Evolutionary conservation across 2,888 invertebrate species (phyloP).

Genomic region (Dyspetes luteomarginatus): DNA sequence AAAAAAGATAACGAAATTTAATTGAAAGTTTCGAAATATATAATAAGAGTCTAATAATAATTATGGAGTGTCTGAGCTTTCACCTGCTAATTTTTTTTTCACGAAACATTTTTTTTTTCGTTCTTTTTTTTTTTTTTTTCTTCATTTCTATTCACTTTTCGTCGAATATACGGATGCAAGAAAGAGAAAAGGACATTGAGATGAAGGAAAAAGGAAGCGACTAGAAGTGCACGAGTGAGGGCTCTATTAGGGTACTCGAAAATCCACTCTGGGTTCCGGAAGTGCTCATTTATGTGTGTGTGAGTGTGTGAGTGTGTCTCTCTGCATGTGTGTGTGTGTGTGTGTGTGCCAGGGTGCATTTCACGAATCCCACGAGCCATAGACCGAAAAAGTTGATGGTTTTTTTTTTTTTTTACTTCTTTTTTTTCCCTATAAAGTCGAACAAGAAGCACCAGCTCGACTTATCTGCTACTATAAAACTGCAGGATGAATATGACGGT

Average conservation of each 20-base stretch:
- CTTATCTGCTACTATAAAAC: not conserved
- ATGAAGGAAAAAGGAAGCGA: constrained; percentile 31
- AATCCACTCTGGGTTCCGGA: constrained; percentile 61
- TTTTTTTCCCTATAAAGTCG: constrained; percentile 43
- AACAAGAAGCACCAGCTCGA: constrained; percentile 29
- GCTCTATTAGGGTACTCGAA: constrained; percentile 40
- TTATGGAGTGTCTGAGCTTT: not conserved
- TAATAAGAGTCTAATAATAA: not conserved
- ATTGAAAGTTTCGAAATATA: not conserved
- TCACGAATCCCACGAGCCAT: constrained; percentile 49
- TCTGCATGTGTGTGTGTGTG: too few relatives aligned
- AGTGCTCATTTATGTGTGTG: constrained; percentile 22
- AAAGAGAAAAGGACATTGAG: not conserved
- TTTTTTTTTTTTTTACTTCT: not conserved
- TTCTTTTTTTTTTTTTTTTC: not conserved
- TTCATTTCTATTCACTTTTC: not conserved
- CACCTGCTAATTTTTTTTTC: not conserved
- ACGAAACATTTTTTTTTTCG: not conserved
- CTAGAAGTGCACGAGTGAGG: not conserved
- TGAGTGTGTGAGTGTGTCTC: too few relatives aligned
- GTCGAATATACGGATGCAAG: not conserved
- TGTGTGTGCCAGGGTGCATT: constrained; percentile 15
- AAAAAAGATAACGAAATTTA: not conserved
- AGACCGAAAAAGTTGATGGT: constrained; percentile 19
- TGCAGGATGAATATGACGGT: not conserved